phyloP scores from a whole-genome alignment of 1,140 invertebrate genomes.

The Cydia amplana region DNA sequence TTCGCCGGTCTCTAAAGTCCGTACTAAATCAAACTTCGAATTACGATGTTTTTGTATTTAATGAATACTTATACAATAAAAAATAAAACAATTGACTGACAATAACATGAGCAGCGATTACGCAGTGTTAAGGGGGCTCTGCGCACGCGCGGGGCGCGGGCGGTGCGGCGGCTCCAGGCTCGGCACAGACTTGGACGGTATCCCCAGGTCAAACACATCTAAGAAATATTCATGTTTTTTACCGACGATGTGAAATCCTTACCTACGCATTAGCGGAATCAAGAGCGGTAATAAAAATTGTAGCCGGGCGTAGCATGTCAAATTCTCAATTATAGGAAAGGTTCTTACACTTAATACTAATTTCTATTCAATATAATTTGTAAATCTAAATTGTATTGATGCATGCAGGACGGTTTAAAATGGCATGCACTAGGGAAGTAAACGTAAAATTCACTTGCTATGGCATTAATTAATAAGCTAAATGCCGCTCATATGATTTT shows the following conservation, averaged over 20 bases:
- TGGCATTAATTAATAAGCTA: no score
- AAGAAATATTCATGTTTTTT: background rate
- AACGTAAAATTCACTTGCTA: background rate
- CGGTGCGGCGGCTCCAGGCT: background rate
- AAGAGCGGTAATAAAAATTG: no score
- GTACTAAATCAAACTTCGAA: background rate
- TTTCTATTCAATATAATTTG: background rate
- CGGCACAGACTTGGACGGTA: background rate
- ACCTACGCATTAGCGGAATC: background rate
- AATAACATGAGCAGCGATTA: background rate
- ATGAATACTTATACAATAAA: background rate
- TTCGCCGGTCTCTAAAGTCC: background rate
- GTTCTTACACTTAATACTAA: background rate
- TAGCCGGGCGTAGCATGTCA: no score
- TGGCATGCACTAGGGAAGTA: background rate
- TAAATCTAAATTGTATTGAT: background rate
- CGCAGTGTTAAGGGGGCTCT: background rate
- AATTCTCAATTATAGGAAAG: no score
- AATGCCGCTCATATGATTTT: background rate
- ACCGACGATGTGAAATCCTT: background rate
- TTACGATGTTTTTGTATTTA: slow-evolving; percentile 8
- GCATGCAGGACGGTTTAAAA: background rate
- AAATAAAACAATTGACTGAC: slow-evolving; percentile 1
- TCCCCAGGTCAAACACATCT: slow-evolving; percentile 4
- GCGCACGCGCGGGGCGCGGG: background rate